phyloP scores from a whole-genome alignment of 2,888 invertebrate genomes.

The Xylocampa areola region DNA sequence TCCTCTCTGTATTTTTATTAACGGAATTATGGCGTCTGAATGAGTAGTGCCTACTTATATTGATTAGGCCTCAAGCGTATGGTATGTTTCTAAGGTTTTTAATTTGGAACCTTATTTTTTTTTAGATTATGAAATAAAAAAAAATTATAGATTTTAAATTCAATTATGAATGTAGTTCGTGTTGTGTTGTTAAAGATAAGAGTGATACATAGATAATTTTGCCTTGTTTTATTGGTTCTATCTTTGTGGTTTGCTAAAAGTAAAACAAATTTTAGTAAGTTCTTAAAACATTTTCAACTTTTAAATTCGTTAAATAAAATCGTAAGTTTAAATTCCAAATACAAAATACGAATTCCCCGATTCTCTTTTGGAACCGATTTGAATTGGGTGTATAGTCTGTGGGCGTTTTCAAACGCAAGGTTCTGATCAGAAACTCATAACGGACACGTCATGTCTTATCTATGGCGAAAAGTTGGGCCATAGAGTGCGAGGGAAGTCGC shows the following conservation, averaged over 20 bases:
- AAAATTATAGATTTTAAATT: no score
- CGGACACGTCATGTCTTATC: slow-evolving; percentile 86
- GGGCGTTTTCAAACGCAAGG: slow-evolving; percentile 73
- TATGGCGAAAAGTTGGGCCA: slow-evolving; percentile 73
- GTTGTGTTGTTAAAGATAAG: no score
- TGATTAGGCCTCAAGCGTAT: slow-evolving; percentile 75
- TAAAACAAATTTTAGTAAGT: no score
- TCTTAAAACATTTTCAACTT: not conserved
- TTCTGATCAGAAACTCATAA: slow-evolving; percentile 84
- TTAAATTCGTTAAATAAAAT: not conserved
- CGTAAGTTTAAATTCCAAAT: slow-evolving; percentile 29
- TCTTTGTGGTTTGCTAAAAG: no score
- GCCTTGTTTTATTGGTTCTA: no score
- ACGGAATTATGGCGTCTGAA: slow-evolving; percentile 87
- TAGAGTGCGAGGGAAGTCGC: slow-evolving; percentile 39
- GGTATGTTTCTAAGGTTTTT: slow-evolving; percentile 34
- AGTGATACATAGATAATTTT: no score
- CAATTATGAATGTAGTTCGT: no score
- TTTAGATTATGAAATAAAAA: no score
- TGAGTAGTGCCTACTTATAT: slow-evolving; percentile 85
- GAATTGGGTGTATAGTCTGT: slow-evolving; percentile 63
- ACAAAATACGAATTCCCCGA: slow-evolving; percentile 36
- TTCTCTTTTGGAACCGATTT: slow-evolving; percentile 59
- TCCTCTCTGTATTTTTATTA: slow-evolving; percentile 87
- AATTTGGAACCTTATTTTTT: slow-evolving; percentile 31